Evolutionary conservation across 1,140 invertebrate species (phyloP).

Genomic region (Drosophila busckii): DNA sequence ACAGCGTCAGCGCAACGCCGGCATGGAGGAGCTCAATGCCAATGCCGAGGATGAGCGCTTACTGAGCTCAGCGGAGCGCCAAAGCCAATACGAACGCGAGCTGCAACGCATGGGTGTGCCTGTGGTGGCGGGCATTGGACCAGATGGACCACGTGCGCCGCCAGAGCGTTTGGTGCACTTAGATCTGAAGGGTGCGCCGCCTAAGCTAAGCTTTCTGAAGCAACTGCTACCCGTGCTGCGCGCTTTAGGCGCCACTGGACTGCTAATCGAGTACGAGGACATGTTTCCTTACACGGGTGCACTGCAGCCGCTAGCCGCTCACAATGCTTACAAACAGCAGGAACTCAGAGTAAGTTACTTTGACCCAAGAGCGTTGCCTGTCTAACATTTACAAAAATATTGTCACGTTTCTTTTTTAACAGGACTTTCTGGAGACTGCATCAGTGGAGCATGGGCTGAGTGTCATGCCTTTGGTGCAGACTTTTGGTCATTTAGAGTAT

Average conservation of each 20-base stretch:
- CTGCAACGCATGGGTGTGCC: slow-evolving; percentile 75
- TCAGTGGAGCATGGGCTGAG: slow-evolving; percentile 82
- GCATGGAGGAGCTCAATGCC: slow-evolving; percentile 61
- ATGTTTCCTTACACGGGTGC: slow-evolving; percentile 94
- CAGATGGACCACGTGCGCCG: slow-evolving; percentile 70
- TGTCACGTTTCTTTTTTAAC: neutral
- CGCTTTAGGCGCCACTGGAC: slow-evolving; percentile 89
- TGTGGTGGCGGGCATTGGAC: slow-evolving; percentile 65
- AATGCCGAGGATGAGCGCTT: slow-evolving; percentile 67
- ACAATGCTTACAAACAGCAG: slow-evolving; percentile 86
- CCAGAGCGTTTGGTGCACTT: slow-evolving; percentile 86
- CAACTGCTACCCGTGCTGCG: slow-evolving; percentile 87
- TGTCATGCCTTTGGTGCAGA: slow-evolving; percentile 95
- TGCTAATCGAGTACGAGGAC: slow-evolving; percentile 97
- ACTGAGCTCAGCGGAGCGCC: slow-evolving; percentile 65
- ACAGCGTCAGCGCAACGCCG: slow-evolving; percentile 58
- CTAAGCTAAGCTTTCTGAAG: slow-evolving; percentile 83
- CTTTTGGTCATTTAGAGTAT: slow-evolving; percentile 97
- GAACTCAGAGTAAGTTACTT: slow-evolving; percentile 59
- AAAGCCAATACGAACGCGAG: slow-evolving; percentile 73
- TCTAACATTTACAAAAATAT: neutral
- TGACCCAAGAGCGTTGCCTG: neutral
- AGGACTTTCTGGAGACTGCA: slow-evolving; percentile 79
- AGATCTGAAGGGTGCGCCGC: slow-evolving; percentile 94
- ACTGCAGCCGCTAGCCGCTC: slow-evolving; percentile 84